A percentile compares a stretch with the other conserved stretches of the same genome.
Evolutionary conservation across 1,140 invertebrate species (phyloP).

Genomic region (Drosophila kepulauana): DNA sequence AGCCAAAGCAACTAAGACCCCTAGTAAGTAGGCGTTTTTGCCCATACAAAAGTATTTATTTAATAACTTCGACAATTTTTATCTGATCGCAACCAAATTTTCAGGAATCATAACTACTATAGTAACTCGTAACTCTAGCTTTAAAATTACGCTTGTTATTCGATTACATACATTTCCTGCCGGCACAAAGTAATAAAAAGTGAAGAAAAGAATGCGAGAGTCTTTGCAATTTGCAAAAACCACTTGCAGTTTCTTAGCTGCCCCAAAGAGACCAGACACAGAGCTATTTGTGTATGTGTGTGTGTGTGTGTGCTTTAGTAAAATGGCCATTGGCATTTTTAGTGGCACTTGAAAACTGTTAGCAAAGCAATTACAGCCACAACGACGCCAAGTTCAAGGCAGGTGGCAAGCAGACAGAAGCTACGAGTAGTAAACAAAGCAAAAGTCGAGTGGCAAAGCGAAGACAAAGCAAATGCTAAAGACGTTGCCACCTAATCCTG

Average conservation of each 20-base stretch:
- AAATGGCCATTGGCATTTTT: constrained; percentile 69
- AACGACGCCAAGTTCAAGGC: constrained; percentile 38
- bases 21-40: too few species aligned
- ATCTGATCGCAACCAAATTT: too few species aligned
- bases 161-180: background rate
- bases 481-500: constrained; percentile 35
- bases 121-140: too few species aligned
- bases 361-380: constrained; percentile 42
- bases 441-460: constrained; percentile 9
- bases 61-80: too few species aligned
- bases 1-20: too few species aligned
- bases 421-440: constrained; percentile 13
- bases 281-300: background rate
- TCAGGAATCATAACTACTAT: too few species aligned
- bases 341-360: constrained; percentile 48
- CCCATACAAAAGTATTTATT: too few species aligned
- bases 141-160: too few species aligned
- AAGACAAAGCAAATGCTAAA: constrained; percentile 19
- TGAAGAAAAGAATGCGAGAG: constrained; percentile 1
- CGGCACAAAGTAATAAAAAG: background rate
- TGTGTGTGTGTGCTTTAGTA: constrained; percentile 34
- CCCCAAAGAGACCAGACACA: background rate
- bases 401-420: background rate
- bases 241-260: constrained; percentile 28
- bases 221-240: constrained; percentile 7